These are phyloP conservation scores for Cyclopterus lumpus DNA, from an alignment of 2,797 vertebrate species.

Conservation along the genomic window DNA sequence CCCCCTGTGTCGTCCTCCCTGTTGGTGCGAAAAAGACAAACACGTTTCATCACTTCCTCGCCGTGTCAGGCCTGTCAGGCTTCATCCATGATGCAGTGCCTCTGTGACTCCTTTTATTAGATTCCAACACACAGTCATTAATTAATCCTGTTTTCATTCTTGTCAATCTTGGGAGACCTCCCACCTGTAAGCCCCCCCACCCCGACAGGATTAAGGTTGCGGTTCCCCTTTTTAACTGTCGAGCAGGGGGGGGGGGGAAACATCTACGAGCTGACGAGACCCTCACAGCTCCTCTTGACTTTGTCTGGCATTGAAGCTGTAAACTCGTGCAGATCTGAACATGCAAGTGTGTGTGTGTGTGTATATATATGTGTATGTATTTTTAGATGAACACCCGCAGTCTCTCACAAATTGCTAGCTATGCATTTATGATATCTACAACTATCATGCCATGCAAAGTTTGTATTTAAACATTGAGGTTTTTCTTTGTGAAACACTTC, in stretches of 20 bases:
- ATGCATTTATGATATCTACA: not conserved
- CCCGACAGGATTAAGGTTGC: constrained; percentile 38
- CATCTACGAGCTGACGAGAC: constrained; percentile 1
- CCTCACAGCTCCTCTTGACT: not conserved
- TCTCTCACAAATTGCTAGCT: constrained; percentile 1
- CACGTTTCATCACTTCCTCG: constrained; percentile 49
- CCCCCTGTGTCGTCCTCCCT: constrained; percentile 4
- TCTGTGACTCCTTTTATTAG: constrained; percentile 56
- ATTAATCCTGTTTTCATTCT: constrained; percentile 67
- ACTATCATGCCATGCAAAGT: not conserved
- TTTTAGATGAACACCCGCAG: constrained; percentile 32
- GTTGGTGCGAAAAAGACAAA: constrained; percentile 44
- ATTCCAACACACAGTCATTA: constrained; percentile 51
- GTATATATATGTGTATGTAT: constrained; percentile 3
- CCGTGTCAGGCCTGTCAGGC: constrained; percentile 43
- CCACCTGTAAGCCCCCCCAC: constrained; percentile 32
- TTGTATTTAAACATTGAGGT: constrained; percentile 38
- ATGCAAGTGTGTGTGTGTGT: not conserved
- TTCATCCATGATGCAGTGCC: constrained; percentile 54
- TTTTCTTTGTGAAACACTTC: constrained; percentile 30
- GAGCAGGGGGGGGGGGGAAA: not conserved
- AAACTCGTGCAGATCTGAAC: not conserved
- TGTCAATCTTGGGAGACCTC: constrained; percentile 46
- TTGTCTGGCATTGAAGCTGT: constrained; percentile 7
- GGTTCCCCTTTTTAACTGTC: constrained; percentile 17